Evolutionary conservation across 2,797 vertebrate genomes (phyloP), one percentile per base, ranked within the genome.

Genomic region (Oreochromis mossambicus): DNA sequence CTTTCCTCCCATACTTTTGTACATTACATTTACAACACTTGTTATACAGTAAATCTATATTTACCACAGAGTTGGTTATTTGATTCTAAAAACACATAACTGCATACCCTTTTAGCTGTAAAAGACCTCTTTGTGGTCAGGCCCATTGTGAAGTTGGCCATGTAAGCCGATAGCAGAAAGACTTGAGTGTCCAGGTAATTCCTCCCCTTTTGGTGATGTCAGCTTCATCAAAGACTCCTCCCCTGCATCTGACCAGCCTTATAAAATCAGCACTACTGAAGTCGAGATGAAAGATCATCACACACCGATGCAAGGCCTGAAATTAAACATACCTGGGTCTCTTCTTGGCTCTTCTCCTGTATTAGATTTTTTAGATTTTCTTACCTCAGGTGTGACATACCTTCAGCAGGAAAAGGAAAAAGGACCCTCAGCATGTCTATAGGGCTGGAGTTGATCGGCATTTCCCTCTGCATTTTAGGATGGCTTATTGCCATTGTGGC

Each of bases 361-460:
- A 46, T 51, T 68, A 9, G 41, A 10, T 46, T 70, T 32, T 0
- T 61, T 70, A 26, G 24, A 26, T 26, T 26, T 26, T 66, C 78
- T 88, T 52, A 21, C 82, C 73, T 87, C 81, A 77, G 84, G 85
- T 84, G 87, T 83, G 84, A 90, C 86, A 52, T 51, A 68, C 61
- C 12, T 54, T 80, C 73, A 38, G 63, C 55, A 73, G 81, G 32
- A 80, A 82, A 24, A 26, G 77, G 77, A 86, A 38, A 78, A 88
- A 80, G 77, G 78, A 48, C 2, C 15, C 15, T 81, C 93, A 95
- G 77, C 81, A 99, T 99, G 98, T 98, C 98, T 77, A 95, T 97
- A 87, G 98, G 97, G 17, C 88, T 98, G 95, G 98, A 99, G 97
- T 95, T 99, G 83, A 93, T 97, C 0, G 98, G 98, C 5, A 95